Percentiles rank a stretch among this genome's conserved stretches.
Evolutionary conservation across 2,888 invertebrate genomes (phyloP).

Genomic region (Plemyria rubiginata): DNA sequence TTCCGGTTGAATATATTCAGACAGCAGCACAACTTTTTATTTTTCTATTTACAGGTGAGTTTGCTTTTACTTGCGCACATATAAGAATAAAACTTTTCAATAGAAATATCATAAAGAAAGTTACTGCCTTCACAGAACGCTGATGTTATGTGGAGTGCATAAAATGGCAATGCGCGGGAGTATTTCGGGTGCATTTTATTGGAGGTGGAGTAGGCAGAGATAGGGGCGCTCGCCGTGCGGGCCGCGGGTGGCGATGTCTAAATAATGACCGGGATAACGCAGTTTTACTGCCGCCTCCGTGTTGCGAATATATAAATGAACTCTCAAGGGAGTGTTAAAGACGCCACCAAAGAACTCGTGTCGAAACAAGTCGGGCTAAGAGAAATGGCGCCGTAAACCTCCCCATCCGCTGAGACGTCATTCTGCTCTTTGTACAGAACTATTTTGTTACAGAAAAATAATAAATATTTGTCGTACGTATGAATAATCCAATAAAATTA

Average conservation of each 20-base stretch:
- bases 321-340: slow-evolving; percentile 83
- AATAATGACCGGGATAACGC: slow-evolving; percentile 84
- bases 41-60: slow-evolving; percentile 43
- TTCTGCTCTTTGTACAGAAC: slow-evolving; percentile 68
- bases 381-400: slow-evolving; percentile 80
- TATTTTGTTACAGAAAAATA: slow-evolving; percentile 65
- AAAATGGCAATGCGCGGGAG: slow-evolving; percentile 58
- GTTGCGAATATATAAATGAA: slow-evolving; percentile 84
- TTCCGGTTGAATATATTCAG: slow-evolving; percentile 39
- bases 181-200: slow-evolving; percentile 76
- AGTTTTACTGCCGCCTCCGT: slow-evolving; percentile 82
- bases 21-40: slow-evolving; percentile 41
- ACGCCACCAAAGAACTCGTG: slow-evolving; percentile 80
- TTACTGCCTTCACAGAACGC: slow-evolving; percentile 46
- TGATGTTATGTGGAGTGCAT: slow-evolving; percentile 50
- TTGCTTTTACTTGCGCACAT: slow-evolving; percentile 44
- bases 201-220: slow-evolving; percentile 50
- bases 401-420: slow-evolving; percentile 77
- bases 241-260: slow-evolving; percentile 74
- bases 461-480: slow-evolving; percentile 51
- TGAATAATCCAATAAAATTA: slow-evolving; percentile 45
- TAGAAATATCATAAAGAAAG: slow-evolving; percentile 54
- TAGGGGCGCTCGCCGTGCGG: slow-evolving; percentile 40
- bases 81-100: slow-evolving; percentile 51
- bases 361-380: slow-evolving; percentile 79